phyloP scores from a whole-genome alignment of 2,113 vertebrate genomes.

The Hoplias malabaricus region DNA sequence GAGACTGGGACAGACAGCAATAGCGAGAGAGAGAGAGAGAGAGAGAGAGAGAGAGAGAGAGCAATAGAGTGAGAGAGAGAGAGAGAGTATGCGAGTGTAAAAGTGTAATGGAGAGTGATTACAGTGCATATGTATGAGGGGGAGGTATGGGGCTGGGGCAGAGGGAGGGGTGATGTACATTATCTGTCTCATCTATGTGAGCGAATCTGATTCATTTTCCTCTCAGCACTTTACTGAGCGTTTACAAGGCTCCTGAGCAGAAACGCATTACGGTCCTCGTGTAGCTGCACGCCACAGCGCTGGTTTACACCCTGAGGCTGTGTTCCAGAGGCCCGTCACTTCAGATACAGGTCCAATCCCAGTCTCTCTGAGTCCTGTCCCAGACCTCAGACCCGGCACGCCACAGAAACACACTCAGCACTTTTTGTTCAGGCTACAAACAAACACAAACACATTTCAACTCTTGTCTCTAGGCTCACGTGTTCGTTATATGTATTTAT shows the following conservation, averaged over 20 bases:
- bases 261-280: slow-evolving; percentile 1
- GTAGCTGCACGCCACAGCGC: not conserved
- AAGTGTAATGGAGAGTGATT: slow-evolving; percentile 34
- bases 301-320: not conserved
- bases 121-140: slow-evolving; percentile 14
- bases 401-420: too few relatives aligned
- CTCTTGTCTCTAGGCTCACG: too few relatives aligned
- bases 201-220: slow-evolving; percentile 50
- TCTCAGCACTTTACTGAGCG: slow-evolving; percentile 5
- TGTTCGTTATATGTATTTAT: too few relatives aligned
- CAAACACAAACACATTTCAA: too few relatives aligned
- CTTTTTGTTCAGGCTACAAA: too few relatives aligned
- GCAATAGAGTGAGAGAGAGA: not conserved
- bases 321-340: not conserved
- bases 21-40: not conserved
- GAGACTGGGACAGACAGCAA: slow-evolving; percentile 4
- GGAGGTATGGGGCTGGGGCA: too few relatives aligned
- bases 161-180: slow-evolving; percentile 42
- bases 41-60: slow-evolving; percentile 14
- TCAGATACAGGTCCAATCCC: too few relatives aligned
- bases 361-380: not conserved
- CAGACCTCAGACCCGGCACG: too few relatives aligned
- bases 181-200: slow-evolving; percentile 62
- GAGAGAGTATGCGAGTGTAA: slow-evolving; percentile 35
- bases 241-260: not conserved